Conservation (phyloP, 2,797 vertebrate genomes). For the Spinus olivaceus region DNA sequence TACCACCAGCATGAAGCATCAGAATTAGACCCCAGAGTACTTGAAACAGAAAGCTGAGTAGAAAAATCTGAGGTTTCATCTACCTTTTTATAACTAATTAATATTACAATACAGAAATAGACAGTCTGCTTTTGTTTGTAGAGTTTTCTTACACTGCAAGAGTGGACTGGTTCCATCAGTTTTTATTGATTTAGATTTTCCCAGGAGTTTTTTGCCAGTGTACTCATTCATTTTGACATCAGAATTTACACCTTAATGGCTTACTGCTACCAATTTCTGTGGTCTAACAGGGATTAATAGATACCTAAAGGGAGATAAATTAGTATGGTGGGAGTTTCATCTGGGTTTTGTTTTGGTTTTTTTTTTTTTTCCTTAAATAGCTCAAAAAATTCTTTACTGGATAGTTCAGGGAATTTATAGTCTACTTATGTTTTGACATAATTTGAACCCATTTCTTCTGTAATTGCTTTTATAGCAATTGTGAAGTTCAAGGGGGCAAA, state of each 20-base stretch:
- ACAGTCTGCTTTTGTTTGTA: neutral
- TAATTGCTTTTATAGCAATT: neutral
- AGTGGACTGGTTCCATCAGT: neutral
- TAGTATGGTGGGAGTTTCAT: accelerated
- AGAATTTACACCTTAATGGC: neutral
- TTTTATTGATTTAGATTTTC: neutral
- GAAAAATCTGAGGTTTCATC: neutral
- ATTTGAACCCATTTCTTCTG: neutral
- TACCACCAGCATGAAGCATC: neutral
- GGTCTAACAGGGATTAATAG: neutral
- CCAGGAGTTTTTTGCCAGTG: neutral
- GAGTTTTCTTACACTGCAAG: neutral
- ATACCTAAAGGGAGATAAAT: neutral
- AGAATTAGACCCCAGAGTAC: neutral
- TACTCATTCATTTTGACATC: neutral
- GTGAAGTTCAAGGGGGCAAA: neutral
- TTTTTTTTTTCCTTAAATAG: neutral
- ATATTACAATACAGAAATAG: neutral
- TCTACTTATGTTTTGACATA: neutral
- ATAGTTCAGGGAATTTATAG: neutral
- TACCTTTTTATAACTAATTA: neutral
- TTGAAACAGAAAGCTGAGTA: neutral
- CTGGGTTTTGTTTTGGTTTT: no score
- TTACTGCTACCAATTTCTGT: neutral
- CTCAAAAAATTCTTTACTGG: neutral